Conservation (phyloP, 2,113 vertebrate genomes). For the Ancistrus triradiatus region DNA sequence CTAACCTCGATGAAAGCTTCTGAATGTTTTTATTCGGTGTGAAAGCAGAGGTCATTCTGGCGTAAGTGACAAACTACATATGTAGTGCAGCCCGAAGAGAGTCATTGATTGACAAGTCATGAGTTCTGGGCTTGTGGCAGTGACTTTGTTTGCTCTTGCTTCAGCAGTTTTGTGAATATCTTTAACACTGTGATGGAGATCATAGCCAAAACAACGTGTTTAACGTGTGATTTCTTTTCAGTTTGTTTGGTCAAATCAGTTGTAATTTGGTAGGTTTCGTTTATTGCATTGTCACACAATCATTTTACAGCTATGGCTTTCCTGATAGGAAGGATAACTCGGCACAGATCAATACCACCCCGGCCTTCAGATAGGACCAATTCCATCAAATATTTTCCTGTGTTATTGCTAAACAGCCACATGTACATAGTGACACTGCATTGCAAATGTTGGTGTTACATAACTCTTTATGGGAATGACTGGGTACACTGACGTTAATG, state of each 20-base stretch:
- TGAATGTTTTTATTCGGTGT: constrained; percentile 49
- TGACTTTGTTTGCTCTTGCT: constrained; percentile 16
- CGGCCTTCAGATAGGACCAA: neutral
- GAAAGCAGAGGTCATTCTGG: constrained; percentile 44
- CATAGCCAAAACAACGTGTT: neutral
- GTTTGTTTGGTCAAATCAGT: neutral
- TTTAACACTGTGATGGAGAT: neutral
- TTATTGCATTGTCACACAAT: neutral
- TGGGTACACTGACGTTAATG: too few relatives aligned
- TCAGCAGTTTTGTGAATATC: constrained; percentile 14
- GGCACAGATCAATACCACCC: neutral
- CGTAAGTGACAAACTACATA: constrained; percentile 49
- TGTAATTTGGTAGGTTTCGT: neutral
- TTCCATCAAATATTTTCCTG: neutral
- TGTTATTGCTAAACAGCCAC: neutral
- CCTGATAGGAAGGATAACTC: neutral
- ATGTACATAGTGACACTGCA: neutral
- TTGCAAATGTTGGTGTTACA: neutral
- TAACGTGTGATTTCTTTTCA: too few relatives aligned
- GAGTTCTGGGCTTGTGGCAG: constrained; percentile 27
- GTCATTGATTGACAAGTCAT: constrained; percentile 57
- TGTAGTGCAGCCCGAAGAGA: constrained; percentile 42
- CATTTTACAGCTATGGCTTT: neutral
- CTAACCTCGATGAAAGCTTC: constrained; percentile 48
- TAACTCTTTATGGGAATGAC: neutral